Percentiles rank a stretch among this genome's conserved stretches.
Conservation (phyloP, 2,888 invertebrate species). For the Drosophila helvetica region DNA sequence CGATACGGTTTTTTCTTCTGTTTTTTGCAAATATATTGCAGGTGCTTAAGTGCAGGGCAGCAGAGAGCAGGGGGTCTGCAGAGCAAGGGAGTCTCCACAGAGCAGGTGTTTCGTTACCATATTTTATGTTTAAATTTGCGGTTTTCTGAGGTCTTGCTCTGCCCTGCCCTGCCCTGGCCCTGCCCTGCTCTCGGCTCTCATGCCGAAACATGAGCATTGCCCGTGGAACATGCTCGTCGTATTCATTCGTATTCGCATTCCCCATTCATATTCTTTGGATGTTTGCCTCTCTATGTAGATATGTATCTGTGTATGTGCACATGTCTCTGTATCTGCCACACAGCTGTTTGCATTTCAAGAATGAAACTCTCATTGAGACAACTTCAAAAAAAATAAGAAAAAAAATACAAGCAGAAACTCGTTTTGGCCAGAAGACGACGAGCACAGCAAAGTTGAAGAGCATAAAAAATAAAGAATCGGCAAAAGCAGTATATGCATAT, state of each 20-base stretch:
- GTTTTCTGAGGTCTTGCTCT: conserved; percentile 26
- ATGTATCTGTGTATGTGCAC: conserved; percentile 31
- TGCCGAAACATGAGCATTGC: conserved; percentile 6
- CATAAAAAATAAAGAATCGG: conserved; percentile 57
- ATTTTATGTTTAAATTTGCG: conserved; percentile 74
- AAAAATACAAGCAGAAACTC: conserved; percentile 49
- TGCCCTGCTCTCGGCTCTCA: conserved; percentile 25
- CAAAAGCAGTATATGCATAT: conserved; percentile 12
- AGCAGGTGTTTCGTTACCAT: conserved; percentile 75
- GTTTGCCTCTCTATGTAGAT: conserved; percentile 47
- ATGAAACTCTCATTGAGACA: conserved; percentile 65
- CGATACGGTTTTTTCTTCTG: conserved; percentile 25
- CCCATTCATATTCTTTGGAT: conserved; percentile 72
- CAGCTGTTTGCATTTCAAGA: conserved; percentile 78
- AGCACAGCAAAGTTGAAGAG: conserved; percentile 52
- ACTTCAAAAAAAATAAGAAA: conserved; percentile 18
- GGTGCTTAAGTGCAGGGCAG: conserved; percentile 10
- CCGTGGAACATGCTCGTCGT: background rate
- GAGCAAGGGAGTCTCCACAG: conserved; percentile 57
- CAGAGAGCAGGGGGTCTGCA: conserved; percentile 28
- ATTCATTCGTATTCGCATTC: conserved; percentile 28
- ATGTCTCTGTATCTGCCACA: conserved; percentile 43
- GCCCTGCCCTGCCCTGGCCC: conserved; percentile 45
- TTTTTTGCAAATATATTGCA: conserved; percentile 34
- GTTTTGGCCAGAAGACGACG: conserved; percentile 51